Conservation (phyloP, 2,113 vertebrate genomes). For the Steatornis caripensis region DNA sequence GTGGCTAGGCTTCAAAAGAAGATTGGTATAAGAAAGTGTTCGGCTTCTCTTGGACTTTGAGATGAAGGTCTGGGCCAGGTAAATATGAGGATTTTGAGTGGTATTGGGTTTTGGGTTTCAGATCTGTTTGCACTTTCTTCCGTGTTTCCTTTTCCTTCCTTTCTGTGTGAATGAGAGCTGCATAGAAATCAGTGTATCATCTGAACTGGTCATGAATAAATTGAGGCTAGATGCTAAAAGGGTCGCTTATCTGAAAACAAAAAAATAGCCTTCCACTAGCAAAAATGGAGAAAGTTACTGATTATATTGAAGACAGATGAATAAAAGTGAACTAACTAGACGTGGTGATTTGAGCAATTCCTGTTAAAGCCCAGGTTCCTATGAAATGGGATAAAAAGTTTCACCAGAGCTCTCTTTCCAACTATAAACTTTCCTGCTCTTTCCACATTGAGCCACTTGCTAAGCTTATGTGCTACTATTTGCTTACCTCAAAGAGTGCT, state of each 20-base stretch:
- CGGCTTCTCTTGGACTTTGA: not conserved
- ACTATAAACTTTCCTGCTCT: not conserved
- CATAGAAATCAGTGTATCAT: not conserved
- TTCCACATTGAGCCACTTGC: not conserved
- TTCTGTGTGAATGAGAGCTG: not conserved
- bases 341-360: not conserved
- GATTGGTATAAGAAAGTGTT: not conserved
- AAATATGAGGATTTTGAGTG: not conserved
- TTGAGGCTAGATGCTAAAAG: not conserved
- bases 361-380: not conserved
- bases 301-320: not conserved
- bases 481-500: not conserved
- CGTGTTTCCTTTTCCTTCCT: not conserved
- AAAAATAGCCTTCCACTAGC: not conserved
- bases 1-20: not conserved
- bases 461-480: not conserved
- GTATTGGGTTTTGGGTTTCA: not conserved
- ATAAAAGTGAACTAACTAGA: not conserved
- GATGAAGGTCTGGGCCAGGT: not conserved
- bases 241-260: not conserved
- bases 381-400: not conserved
- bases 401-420: not conserved
- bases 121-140: not conserved
- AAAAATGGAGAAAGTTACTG: not conserved
- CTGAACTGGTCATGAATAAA: not conserved